Evolutionary conservation across 1,140 invertebrate species (phyloP), one percentile per base, ranked within the genome.

Genomic region (Archivesica marissinica): DNA sequence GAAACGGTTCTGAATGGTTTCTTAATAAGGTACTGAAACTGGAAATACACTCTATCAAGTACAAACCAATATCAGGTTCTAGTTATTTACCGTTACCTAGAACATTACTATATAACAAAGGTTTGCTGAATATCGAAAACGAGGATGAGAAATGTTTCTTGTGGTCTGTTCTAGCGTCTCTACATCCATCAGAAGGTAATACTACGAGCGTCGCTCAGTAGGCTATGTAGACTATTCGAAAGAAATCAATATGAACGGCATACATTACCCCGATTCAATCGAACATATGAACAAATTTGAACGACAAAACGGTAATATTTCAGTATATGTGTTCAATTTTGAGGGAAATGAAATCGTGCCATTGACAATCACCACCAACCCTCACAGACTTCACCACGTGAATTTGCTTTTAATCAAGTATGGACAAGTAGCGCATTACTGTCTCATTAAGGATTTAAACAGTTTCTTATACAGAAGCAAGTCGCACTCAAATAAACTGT

Each of bases 251-350:
- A 66, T 66, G 61, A 35, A 6, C 20, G 68, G 25, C 23, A 47
- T 72, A 11, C 9, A n/a, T 7, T 72, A 44, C 25, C 68, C 68
- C 41, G 68, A 44, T 4, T 33, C 68, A 3, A 33, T 72, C 41
- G 20, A n/a, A n/a, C 30, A 77, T 13, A 56, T 77, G 3, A 3
- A 7, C 4, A 52, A n/a, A n/a, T 52, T 75, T 39, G 70, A 61
- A 61, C 28, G 33, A 33, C 52, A 72, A 72, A 72, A 72, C 15
- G 41, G 47, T 44, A 41, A 44, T 72, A 72, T 72, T 13, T 72
- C 68, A 9, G 25, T 47, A 9, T 44, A 72, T 23, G 68, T 72
- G 17, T 72, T 72, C 33, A 41, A 35, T 44, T 72, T 44, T 44
- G 33, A 75, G 52, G 25, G 52, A 3, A 54, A 75, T 30, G 33